phyloP scores from a whole-genome alignment of 2,888 invertebrate genomes.

The Stegana nigrithorax region DNA sequence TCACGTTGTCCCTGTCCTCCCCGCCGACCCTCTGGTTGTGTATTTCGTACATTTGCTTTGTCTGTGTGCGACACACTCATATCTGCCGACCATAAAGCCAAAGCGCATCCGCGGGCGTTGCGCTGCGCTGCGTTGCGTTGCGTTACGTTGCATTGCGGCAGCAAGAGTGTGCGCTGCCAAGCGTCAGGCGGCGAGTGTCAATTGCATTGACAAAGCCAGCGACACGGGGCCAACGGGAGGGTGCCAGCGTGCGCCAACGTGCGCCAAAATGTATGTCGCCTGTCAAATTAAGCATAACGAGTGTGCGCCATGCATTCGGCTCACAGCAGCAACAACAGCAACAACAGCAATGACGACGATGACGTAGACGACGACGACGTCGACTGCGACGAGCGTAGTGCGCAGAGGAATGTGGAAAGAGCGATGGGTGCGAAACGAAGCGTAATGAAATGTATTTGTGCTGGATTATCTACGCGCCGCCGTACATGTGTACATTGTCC shows the following conservation, averaged over 20 bases:
- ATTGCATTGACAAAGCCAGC: not conserved
- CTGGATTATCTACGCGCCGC: no score
- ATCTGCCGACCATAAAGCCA: no score
- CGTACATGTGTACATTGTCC: no score
- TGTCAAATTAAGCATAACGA: slow-evolving; percentile 57
- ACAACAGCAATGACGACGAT: not conserved
- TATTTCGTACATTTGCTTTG: no score
- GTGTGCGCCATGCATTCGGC: no score
- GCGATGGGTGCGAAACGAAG: not conserved
- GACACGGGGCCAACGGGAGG: not conserved
- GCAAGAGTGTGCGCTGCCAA: no score
- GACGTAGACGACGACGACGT: not conserved
- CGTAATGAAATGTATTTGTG: no score
- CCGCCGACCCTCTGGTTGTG: no score
- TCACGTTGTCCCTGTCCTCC: no score
- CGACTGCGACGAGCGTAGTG: not conserved
- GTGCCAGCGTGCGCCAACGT: slow-evolving; percentile 34
- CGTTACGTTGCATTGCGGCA: no score
- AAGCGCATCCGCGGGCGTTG: no score
- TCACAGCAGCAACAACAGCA: not conserved
- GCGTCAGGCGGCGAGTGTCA: not conserved
- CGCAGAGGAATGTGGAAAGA: not conserved
- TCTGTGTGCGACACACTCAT: not conserved
- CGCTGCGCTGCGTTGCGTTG: no score
- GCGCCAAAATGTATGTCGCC: slow-evolving; percentile 56